Evolutionary conservation across 1,140 invertebrate genomes (phyloP), one percentile per base, ranked within the genome.

Genomic region (Idris sp.): DNA sequence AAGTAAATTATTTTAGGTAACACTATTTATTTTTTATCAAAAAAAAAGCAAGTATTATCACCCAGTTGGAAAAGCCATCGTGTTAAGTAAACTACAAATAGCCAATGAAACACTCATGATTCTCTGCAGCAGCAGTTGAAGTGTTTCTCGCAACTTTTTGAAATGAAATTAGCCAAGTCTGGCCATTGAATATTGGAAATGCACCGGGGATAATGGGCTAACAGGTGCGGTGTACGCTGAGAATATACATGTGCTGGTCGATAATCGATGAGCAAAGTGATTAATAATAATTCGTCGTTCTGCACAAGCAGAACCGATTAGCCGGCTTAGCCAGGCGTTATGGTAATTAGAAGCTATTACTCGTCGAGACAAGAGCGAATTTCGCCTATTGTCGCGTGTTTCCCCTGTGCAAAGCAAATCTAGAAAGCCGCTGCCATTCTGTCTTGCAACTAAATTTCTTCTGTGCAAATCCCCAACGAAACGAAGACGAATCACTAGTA

Each of bases 201-300:
- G 36, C 38, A 28, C 16, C 11, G 22, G 31, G 14, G 43, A 43
- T 49, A 43, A 43, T 40, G n/a, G 44, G 44, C 65, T 61, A 54
- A 61, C 54, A 69, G 38, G 48, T 53, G 54, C 38, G 36, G 11
- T 10, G 36, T n/a, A n/a, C 35, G 8, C 31, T 36, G 43, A 25
- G 25, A 30, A 22, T 38, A 22, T 58, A 43, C 33, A 73, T 49
- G 46, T 46, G 44, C 74, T 48, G 69, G 65, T 75, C 72, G 72
- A 72, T 83, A 81, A 82, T 80, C 81, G 72, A 71, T 62, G 72
- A 72, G 76, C 79, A 77, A 81, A 81, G 79, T 77, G 79, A 83
- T 84, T 84, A 83, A 84, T 84, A 84, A 84, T 83, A 83, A 83
- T 83, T 83, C 80, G 78, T 78, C 80, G 80, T 75, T 79, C 76